Evolutionary conservation across 2,888 invertebrate genomes (phyloP).

Genomic region (Hymenopus coronatus): DNA sequence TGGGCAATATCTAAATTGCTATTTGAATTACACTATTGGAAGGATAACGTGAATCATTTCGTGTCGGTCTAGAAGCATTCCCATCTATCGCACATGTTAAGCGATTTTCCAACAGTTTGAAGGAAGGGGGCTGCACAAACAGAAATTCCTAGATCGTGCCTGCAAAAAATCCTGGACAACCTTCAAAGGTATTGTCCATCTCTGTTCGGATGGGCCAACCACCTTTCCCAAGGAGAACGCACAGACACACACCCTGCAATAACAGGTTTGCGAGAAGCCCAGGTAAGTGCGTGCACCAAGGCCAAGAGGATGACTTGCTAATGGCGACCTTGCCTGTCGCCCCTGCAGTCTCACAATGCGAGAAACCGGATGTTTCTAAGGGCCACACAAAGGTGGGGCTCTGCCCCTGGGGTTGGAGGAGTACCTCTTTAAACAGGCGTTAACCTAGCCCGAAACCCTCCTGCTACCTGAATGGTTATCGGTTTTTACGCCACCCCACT

Average conservation of each 20-base stretch:
- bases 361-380: background rate
- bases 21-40: too few species aligned
- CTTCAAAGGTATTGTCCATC: background rate
- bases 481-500: too few species aligned
- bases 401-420: background rate
- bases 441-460: background rate
- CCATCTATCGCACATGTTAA: too few species aligned
- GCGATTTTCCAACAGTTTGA: too few species aligned
- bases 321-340: background rate
- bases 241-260: background rate
- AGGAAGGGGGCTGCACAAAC: too few species aligned
- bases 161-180: background rate
- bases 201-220: background rate
- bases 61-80: too few species aligned
- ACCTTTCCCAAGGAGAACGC: background rate
- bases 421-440: background rate
- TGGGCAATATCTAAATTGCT: too few species aligned
- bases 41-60: too few species aligned
- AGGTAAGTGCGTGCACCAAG: background rate
- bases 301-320: background rate
- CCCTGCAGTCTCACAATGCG: background rate
- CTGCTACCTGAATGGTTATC: background rate
- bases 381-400: background rate
- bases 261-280: background rate
- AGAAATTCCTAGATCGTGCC: too few species aligned